Percentiles rank a stretch among this genome's conserved stretches.
These are phyloP conservation scores for Hypomesus transpacificus DNA, from an alignment of 2,113 vertebrate genomes.

Conservation along the genomic window DNA sequence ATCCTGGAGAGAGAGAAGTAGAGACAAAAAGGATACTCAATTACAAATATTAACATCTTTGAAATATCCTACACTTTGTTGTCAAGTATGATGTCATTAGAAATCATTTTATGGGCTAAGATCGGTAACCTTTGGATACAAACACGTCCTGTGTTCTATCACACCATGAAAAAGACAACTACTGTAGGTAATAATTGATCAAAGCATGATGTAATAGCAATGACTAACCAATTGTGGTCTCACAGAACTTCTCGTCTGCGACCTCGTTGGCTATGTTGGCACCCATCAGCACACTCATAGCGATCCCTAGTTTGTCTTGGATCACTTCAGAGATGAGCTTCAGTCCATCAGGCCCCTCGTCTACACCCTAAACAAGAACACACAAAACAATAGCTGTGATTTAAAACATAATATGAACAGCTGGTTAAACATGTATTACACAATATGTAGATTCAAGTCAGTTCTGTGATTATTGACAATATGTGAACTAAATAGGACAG, in stretches of 20 bases:
- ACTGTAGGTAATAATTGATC: not conserved
- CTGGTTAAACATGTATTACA: not conserved
- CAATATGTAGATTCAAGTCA: no score
- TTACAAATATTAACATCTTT: not conserved
- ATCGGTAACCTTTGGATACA: no score
- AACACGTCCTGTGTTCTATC: no score
- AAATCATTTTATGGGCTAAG: no score
- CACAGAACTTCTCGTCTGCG: constrained; percentile 95
- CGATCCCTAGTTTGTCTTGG: constrained; percentile 83
- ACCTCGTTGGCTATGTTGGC: constrained; percentile 96
- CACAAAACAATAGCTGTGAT: not conserved
- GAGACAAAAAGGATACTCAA: not conserved
- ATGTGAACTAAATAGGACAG: no score
- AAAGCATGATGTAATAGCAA: not conserved
- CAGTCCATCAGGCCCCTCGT: constrained; percentile 88
- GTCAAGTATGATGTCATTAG: no score
- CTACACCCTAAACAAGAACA: constrained; percentile 79
- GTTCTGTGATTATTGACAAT: no score
- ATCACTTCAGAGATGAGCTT: constrained; percentile 97
- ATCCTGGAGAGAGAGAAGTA: constrained; percentile 68
- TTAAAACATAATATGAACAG: not conserved
- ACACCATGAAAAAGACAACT: no score
- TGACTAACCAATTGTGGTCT: constrained; percentile 92
- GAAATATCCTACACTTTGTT: not conserved
- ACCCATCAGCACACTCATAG: constrained; percentile 91